Evolutionary conservation across 2,113 vertebrate species (phyloP).

Genomic region (Colossoma macropomum): DNA sequence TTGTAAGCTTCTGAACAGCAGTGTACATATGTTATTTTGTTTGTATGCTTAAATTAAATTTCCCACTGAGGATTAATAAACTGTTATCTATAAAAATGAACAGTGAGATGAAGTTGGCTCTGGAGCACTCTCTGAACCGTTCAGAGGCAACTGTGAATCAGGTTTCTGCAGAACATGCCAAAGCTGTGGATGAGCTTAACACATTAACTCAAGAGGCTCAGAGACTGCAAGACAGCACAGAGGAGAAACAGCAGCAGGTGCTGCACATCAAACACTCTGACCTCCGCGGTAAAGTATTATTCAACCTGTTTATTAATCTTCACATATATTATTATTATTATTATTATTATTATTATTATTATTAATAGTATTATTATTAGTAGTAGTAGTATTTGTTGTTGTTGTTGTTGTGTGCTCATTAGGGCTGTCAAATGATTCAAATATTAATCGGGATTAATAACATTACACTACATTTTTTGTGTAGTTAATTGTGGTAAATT

Average conservation of each 20-base stretch:
- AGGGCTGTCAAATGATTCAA: too few species aligned
- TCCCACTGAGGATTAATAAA: too few species aligned
- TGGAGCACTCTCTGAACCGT: conserved; percentile 81
- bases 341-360: not conserved
- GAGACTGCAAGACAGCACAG: conserved; percentile 75
- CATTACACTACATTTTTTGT: too few species aligned
- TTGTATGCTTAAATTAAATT: too few species aligned
- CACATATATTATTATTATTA: not conserved
- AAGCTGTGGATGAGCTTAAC: conserved; percentile 71
- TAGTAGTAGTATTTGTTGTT: too few species aligned
- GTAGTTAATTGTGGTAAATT: too few species aligned
- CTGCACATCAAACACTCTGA: conserved; percentile 92
- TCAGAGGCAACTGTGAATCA: conserved; percentile 75
- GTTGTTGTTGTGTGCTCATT: too few species aligned
- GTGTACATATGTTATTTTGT: too few species aligned
- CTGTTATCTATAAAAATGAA: not conserved
- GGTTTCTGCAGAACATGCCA: conserved; percentile 74
- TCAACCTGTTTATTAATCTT: not conserved
- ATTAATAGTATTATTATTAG: too few species aligned
- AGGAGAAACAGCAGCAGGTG: conserved; percentile 83
- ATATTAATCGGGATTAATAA: too few species aligned
- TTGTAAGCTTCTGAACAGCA: too few species aligned
- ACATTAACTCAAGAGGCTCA: conserved; percentile 77
- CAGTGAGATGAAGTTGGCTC: conserved; percentile 83
- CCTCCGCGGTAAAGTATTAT: conserved; percentile 79